These are phyloP conservation scores for Brevimyrus niger DNA, from an alignment of 2,113 vertebrate species.

Conservation along the genomic window DNA sequence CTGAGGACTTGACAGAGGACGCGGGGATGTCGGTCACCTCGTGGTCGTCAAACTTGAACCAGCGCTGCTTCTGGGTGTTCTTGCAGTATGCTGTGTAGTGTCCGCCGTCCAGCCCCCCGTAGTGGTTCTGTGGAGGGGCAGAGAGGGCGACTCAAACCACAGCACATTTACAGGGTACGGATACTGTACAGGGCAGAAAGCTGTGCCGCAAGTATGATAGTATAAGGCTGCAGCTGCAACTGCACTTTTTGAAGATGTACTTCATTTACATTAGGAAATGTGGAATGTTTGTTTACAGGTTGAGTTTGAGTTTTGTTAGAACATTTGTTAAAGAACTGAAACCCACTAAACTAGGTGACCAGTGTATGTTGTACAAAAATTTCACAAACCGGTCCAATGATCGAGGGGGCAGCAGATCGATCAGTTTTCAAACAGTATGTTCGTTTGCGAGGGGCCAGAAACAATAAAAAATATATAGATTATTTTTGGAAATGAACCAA, in stretches of 20 bases:
- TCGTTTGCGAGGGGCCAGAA: not conserved
- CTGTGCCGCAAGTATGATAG: not conserved
- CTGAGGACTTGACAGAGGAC: slow-evolving; percentile 85
- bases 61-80: slow-evolving; percentile 76
- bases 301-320: not conserved
- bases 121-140: slow-evolving; percentile 76
- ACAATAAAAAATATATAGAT: not conserved
- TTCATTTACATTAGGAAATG: not conserved
- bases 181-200: not conserved
- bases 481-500: not conserved
- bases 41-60: slow-evolving; percentile 96
- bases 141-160: not conserved
- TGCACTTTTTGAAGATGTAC: not conserved
- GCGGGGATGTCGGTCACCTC: slow-evolving; percentile 88
- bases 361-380: not conserved
- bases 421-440: not conserved
- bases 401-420: too few relatives aligned
- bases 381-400: not conserved
- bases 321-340: not conserved
- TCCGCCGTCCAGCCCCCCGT: slow-evolving; percentile 88
- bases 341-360: not conserved
- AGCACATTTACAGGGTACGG: not conserved
- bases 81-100: slow-evolving; percentile 97
- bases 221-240: not conserved
- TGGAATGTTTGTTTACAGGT: not conserved